phyloP scores from a whole-genome alignment of 1,140 invertebrate species.

The Pachyrhynchus sulphureomaculatus region DNA sequence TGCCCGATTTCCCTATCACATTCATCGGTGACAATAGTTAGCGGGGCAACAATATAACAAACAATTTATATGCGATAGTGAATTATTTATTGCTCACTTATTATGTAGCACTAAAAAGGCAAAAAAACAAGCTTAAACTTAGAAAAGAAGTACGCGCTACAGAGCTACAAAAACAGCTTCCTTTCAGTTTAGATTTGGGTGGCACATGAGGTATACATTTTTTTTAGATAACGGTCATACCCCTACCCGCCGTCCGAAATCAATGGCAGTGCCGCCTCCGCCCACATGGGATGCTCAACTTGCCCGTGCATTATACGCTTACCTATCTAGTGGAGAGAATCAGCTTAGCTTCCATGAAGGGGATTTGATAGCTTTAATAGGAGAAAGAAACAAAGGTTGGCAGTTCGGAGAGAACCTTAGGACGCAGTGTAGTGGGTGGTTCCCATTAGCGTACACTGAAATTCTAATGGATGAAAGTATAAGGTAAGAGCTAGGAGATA shows the following conservation, averaged over 20 bases:
- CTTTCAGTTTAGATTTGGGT: too few species aligned
- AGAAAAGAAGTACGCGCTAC: too few species aligned
- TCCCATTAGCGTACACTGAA: constrained; percentile 91
- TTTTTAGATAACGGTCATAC: constrained; percentile 58
- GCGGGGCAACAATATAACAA: too few species aligned
- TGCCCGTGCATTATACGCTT: constrained; percentile 84
- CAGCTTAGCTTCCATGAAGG: constrained; percentile 90
- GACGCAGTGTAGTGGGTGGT: constrained; percentile 90
- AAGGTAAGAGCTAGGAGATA: too few species aligned
- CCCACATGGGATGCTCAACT: constrained; percentile 62
- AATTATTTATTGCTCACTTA: too few species aligned
- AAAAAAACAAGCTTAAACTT: too few species aligned
- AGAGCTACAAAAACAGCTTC: too few species aligned
- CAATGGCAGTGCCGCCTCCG: constrained; percentile 67
- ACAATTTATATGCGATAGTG: too few species aligned
- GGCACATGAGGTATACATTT: too few species aligned
- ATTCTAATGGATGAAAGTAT: constrained; percentile 60
- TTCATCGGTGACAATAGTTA: too few species aligned
- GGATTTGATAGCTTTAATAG: constrained; percentile 84
- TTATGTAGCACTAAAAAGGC: too few species aligned
- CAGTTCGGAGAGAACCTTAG: constrained; percentile 91
- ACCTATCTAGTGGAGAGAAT: constrained; percentile 87
- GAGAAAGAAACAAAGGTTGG: constrained; percentile 91
- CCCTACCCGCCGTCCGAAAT: constrained; percentile 67
- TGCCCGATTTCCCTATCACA: too few species aligned